phyloP scores from a whole-genome alignment of 2,797 vertebrate species.

The Morus bassanus region DNA sequence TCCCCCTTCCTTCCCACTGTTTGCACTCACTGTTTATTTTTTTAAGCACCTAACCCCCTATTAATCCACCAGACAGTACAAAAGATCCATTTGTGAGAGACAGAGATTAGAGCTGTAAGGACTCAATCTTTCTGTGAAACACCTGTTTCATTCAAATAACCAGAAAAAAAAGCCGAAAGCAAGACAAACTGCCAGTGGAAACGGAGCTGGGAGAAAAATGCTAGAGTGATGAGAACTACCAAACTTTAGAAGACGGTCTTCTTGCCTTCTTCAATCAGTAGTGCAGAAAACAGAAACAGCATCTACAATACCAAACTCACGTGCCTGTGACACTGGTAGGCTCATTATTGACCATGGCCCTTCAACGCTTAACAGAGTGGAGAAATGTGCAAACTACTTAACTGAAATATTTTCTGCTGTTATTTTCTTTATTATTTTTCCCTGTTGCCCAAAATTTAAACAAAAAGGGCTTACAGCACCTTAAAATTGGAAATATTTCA shows the following conservation, averaged over 20 bases:
- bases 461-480: not conserved
- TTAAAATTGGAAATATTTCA: not conserved
- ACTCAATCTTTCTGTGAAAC: constrained; percentile 54
- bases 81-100: constrained; percentile 67
- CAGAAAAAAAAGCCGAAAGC: constrained; percentile 10
- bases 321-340: not conserved
- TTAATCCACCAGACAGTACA: constrained; percentile 58
- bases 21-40: constrained; percentile 56
- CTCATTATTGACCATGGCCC: not conserved
- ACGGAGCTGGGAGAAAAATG: constrained; percentile 32
- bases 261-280: not conserved
- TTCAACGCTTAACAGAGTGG: not conserved
- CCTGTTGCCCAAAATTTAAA: not conserved
- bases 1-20: not conserved
- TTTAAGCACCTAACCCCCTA: constrained; percentile 33
- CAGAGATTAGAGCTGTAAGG: constrained; percentile 52
- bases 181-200: constrained; percentile 39
- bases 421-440: not conserved
- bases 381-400: not conserved
- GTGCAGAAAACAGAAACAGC: not conserved
- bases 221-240: not conserved
- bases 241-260: not conserved
- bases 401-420: not conserved
- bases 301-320: not conserved
- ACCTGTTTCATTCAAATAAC: constrained; percentile 63